These are phyloP conservation scores for Gymnothorax javanicus DNA, from an alignment of 2,797 vertebrate species.

Conservation along the genomic window DNA sequence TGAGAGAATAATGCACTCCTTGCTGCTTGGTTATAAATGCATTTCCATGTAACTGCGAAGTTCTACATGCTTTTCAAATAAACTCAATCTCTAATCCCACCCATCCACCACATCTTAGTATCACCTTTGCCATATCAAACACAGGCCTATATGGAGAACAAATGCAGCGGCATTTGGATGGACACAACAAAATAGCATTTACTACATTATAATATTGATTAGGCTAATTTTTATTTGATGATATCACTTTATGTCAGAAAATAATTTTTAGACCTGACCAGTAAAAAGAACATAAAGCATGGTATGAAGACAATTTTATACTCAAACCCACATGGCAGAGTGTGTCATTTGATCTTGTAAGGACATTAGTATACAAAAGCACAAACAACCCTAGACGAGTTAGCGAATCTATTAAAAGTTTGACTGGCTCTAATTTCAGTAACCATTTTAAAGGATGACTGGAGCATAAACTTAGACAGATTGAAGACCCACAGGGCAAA, in stretches of 20 bases:
- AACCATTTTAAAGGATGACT: neutral
- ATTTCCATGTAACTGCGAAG: neutral
- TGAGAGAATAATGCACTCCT: neutral
- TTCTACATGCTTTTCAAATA: neutral
- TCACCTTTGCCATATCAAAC: neutral
- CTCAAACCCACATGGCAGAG: slow-evolving; percentile 7
- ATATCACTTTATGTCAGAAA: neutral
- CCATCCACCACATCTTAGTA: neutral
- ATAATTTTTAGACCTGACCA: neutral
- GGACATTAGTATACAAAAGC: neutral
- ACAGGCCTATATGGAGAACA: neutral
- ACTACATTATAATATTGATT: too few relatives aligned
- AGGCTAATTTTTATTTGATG: too few relatives aligned
- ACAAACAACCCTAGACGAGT: neutral
- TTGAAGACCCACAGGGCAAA: slow-evolving; percentile 29
- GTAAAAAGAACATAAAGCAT: neutral
- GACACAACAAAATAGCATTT: neutral
- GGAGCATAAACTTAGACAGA: neutral
- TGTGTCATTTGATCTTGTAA: slow-evolving; percentile 19
- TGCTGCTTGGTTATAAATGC: neutral
- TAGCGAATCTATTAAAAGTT: neutral
- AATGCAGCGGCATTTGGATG: neutral
- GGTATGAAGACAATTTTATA: neutral
- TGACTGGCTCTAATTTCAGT: neutral
- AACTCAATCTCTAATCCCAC: neutral